Conservation (phyloP, 2,113 vertebrate genomes). For the Peromyscus californicus region DNA sequence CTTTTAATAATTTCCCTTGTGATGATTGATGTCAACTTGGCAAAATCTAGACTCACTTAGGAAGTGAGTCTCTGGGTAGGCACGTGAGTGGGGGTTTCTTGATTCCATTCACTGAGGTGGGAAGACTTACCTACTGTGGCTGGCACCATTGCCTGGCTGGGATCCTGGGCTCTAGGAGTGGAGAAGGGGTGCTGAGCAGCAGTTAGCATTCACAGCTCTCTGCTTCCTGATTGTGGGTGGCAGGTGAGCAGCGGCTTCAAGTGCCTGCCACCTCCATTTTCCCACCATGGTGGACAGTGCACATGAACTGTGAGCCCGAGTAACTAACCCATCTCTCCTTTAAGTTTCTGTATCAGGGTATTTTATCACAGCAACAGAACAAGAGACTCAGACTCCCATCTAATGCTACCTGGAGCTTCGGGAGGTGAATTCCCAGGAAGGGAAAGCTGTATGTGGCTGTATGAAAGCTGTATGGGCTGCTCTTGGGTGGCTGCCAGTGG, state of each 20-base stretch:
- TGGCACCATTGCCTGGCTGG: background rate
- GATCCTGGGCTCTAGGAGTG: background rate
- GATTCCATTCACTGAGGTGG: background rate
- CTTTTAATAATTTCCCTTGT: background rate
- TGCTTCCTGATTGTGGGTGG: background rate
- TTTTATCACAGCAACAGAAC: background rate
- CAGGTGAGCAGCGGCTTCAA: too few relatives aligned
- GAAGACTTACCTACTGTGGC: background rate
- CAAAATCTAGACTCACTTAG: background rate
- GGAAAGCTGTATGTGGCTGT: background rate
- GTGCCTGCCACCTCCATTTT: background rate
- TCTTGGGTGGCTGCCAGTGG: background rate
- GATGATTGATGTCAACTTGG: background rate
- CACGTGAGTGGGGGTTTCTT: too few relatives aligned
- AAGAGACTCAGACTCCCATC: background rate
- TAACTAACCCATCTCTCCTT: background rate
- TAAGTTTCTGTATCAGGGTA: too few relatives aligned
- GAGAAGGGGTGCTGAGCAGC: background rate
- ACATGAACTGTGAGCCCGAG: background rate
- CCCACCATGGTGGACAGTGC: too few relatives aligned
- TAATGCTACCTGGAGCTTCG: accelerated
- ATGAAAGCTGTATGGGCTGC: background rate
- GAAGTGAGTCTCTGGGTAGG: background rate
- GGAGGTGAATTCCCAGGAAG: background rate
- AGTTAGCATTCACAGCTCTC: background rate